Conservation (phyloP, 2,113 vertebrate genomes). For the Dicrurus megarhynchus region DNA sequence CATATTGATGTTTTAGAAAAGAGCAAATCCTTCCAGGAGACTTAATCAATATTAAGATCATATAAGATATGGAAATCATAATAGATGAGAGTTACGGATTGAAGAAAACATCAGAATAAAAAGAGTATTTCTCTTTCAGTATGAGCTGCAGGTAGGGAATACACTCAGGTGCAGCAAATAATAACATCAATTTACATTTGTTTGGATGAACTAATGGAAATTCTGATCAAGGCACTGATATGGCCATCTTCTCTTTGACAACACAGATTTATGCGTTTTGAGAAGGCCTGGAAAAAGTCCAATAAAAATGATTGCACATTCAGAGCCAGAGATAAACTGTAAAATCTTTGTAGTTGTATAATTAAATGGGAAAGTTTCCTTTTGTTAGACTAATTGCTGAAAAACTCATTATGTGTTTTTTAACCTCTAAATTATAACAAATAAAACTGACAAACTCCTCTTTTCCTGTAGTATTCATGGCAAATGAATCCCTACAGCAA, state of each 20-base stretch:
- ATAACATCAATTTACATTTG: slow-evolving; percentile 50
- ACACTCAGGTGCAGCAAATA: background rate
- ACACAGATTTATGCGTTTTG: background rate
- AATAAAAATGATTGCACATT: background rate
- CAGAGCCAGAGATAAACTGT: background rate
- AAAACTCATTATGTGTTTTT: background rate
- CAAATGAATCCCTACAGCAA: background rate
- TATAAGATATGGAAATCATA: background rate
- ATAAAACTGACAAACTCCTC: background rate
- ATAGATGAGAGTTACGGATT: background rate
- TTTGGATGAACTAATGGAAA: slow-evolving; percentile 37
- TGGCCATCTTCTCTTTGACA: background rate
- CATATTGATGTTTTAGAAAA: background rate
- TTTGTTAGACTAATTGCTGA: background rate
- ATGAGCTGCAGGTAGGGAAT: background rate
- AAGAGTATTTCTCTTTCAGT: slow-evolving; percentile 18
- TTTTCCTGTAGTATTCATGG: background rate
- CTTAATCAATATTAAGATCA: slow-evolving; percentile 45
- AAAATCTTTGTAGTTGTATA: background rate
- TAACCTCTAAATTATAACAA: background rate
- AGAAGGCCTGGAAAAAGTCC: background rate
- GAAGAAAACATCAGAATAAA: slow-evolving; percentile 4
- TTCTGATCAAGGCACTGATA: background rate
- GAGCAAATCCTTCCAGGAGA: background rate
- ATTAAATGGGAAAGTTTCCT: background rate